These are phyloP conservation scores for Melitaea athalia DNA, from an alignment of 2,888 invertebrate species.

Conservation along the genomic window DNA sequence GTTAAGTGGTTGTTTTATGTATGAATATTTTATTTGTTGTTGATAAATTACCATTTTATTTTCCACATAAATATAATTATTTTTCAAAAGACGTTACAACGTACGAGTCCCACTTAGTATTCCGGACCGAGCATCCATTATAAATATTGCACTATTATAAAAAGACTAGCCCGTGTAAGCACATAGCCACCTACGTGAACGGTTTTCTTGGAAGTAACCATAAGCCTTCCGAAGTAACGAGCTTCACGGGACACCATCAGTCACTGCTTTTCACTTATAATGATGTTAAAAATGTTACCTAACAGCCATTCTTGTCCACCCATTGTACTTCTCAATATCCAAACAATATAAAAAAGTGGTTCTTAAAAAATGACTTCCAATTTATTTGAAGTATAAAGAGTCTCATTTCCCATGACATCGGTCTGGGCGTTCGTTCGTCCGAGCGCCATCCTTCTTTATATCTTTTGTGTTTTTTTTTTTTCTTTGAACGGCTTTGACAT, in stretches of 20 bases:
- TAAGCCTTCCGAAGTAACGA: slow-evolving; percentile 49
- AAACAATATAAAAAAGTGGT: slow-evolving; percentile 61
- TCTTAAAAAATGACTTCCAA: slow-evolving; percentile 78
- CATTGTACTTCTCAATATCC: slow-evolving; percentile 75
- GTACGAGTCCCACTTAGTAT: slow-evolving; percentile 33
- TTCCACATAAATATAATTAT: slow-evolving; percentile 3
- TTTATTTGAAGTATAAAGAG: slow-evolving; percentile 78
- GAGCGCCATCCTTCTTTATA: slow-evolving; percentile 73
- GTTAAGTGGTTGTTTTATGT: neutral
- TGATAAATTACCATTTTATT: neutral
- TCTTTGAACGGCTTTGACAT: slow-evolving; percentile 77
- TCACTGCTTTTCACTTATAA: slow-evolving; percentile 79
- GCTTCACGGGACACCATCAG: slow-evolving; percentile 60
- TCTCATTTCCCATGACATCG: slow-evolving; percentile 77
- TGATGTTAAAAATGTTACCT: slow-evolving; percentile 81
- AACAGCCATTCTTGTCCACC: slow-evolving; percentile 79
- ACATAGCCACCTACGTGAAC: slow-evolving; percentile 44
- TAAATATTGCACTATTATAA: slow-evolving; percentile 42
- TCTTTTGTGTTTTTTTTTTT: slow-evolving; percentile 68
- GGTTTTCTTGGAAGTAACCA: slow-evolving; percentile 49
- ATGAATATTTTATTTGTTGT: neutral
- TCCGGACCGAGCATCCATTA: slow-evolving; percentile 36
- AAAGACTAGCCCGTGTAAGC: slow-evolving; percentile 34
- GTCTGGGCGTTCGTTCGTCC: slow-evolving; percentile 64
- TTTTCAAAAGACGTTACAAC: slow-evolving; percentile 24